These are phyloP conservation scores for Caenorhabditis plicata DNA, from an alignment of 2,888 invertebrate species.

Conservation along the genomic window DNA sequence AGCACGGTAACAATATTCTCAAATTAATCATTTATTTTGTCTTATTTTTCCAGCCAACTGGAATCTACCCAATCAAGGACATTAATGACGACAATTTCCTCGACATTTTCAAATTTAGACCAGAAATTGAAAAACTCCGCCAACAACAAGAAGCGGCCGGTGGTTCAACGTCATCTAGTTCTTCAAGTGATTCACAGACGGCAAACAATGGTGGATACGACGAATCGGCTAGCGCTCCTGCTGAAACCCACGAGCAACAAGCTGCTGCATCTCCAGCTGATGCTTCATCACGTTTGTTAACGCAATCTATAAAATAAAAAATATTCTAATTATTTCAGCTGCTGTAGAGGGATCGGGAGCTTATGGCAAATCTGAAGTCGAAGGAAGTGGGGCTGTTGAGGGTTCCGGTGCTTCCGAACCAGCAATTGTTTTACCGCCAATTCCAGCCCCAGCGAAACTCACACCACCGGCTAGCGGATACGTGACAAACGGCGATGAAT, in stretches of 20 bases:
- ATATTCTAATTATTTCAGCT: no score
- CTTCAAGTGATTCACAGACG: conserved; percentile 8
- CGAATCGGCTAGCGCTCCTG: not conserved
- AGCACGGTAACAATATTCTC: conserved; percentile 28
- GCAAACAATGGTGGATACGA: not conserved
- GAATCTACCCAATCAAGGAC: conserved; percentile 47
- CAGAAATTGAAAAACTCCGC: conserved; percentile 31
- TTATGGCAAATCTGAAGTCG: no score
- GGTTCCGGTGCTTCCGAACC: conserved; percentile 20
- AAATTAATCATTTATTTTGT: not conserved
- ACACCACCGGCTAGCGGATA: conserved; percentile 30
- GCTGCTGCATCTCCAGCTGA: conserved; percentile 1
- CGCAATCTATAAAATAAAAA: no score
- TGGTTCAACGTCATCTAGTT: conserved; percentile 6
- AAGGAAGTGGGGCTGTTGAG: conserved; percentile 17
- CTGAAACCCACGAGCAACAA: conserved; percentile 16
- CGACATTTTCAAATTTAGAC: conserved; percentile 44
- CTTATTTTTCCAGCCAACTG: conserved; percentile 37
- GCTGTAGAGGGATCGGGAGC: conserved; percentile 4
- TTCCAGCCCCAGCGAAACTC: conserved; percentile 11
- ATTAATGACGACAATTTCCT: conserved; percentile 45
- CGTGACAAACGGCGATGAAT: conserved; percentile 14
- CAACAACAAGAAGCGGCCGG: conserved; percentile 8
- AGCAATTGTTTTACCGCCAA: conserved; percentile 24
- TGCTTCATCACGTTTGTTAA: conserved; percentile 2